phyloP scores from a whole-genome alignment of 1,140 invertebrate genomes.

The Glossosoma conforme region DNA sequence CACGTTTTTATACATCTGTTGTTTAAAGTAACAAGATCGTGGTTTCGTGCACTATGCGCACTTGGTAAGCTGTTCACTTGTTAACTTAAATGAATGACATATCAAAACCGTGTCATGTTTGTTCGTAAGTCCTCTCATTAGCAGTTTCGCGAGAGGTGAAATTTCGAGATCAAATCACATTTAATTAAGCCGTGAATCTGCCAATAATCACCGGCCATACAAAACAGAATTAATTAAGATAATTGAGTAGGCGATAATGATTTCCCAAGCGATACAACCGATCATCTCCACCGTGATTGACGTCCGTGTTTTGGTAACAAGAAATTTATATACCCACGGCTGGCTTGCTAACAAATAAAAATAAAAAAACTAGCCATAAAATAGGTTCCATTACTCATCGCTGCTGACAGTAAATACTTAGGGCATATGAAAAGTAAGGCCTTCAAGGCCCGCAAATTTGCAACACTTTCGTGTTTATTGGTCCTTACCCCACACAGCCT shows the following conservation, averaged over 20 bases:
- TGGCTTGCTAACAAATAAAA: neutral
- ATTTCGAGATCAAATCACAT: no score
- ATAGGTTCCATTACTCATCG: constrained; percentile 5
- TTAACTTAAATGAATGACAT: no score
- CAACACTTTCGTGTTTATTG: no score
- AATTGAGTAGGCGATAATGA: constrained; percentile 1
- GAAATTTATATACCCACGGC: neutral
- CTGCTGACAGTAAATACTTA: constrained; percentile 1
- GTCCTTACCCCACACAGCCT: no score
- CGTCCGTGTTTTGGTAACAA: constrained; percentile 1
- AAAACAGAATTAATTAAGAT: constrained; percentile 5
- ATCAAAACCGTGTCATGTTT: no score
- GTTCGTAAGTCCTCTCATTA: no score
- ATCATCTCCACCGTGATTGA: neutral
- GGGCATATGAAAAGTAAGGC: neutral
- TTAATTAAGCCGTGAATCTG: no score
- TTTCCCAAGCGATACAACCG: neutral
- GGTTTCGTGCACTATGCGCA: no score
- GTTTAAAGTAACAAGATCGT: no score
- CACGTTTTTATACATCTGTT: no score
- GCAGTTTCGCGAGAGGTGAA: no score
- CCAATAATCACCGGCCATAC: neutral
- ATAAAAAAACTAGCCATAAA: constrained; percentile 3
- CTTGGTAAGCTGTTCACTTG: no score
- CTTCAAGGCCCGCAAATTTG: neutral